Percentiles rank a stretch among this genome's conserved stretches.
Evolutionary conservation across 2,797 vertebrate genomes (phyloP).

Genomic region (Notolepis coatsorum): DNA sequence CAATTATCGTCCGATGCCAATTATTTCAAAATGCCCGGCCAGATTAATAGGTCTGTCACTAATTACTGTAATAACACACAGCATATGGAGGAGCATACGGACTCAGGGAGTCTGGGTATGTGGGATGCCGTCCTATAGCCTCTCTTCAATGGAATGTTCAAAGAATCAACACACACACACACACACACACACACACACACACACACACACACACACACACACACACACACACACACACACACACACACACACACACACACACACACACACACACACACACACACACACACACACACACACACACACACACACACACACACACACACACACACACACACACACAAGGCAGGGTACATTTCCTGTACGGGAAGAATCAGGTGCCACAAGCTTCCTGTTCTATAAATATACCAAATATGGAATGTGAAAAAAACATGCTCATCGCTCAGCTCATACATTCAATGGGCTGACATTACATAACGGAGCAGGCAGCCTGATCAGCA

Average conservation of each 20-base stretch:
- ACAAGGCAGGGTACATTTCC: conserved; percentile 47
- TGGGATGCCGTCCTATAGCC: no score
- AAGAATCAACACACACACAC: no score
- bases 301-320: not conserved
- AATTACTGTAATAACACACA: no score
- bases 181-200: not conserved
- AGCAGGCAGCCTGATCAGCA: conserved; percentile 51
- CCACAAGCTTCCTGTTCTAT: conserved; percentile 73
- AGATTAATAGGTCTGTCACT: no score
- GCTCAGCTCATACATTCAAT: conserved; percentile 30
- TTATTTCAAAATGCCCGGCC: no score
- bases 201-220: not conserved
- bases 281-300: conserved; percentile 40
- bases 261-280: not conserved
- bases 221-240: conserved; percentile 22
- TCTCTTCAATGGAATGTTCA: no score
- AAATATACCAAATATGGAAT: conserved; percentile 75
- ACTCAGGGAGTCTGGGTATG: no score
- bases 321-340: conserved; percentile 10
- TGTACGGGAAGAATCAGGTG: conserved; percentile 65
- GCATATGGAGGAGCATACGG: no score
- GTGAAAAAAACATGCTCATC: conserved; percentile 31
- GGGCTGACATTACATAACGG: conserved; percentile 64
- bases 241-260: not conserved
- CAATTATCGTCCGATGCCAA: no score